Conservation (phyloP, 1,140 invertebrate genomes). For the Hestina assimilis region DNA sequence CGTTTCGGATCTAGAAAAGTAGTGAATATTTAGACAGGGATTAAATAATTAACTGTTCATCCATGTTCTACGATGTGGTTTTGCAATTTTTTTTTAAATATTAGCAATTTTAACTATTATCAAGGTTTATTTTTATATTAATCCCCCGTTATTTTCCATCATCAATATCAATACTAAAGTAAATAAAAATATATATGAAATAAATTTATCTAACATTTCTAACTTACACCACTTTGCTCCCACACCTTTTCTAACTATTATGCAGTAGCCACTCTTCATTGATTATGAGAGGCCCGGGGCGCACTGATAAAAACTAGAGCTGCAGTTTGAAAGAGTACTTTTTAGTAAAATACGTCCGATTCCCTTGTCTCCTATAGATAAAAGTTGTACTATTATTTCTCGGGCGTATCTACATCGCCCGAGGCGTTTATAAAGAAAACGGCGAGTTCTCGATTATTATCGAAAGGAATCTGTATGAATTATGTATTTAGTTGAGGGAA, state of each 20-base stretch:
- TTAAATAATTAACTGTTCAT: no score
- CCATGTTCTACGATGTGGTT: no score
- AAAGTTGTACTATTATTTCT: slow-evolving; percentile 63
- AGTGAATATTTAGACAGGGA: no score
- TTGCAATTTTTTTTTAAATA: background rate
- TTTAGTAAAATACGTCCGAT: slow-evolving; percentile 5
- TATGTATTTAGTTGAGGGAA: slow-evolving; percentile 63
- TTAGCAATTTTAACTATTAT: background rate
- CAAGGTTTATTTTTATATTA: background rate
- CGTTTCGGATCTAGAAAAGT: no score
- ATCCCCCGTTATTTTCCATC: no score
- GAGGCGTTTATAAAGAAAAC: slow-evolving; percentile 41
- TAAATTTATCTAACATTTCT: background rate
- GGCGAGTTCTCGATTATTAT: slow-evolving; percentile 50
- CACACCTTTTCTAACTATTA: background rate
- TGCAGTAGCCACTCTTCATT: slow-evolving; percentile 45
- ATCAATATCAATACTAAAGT: no score
- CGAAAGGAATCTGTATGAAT: slow-evolving; percentile 60
- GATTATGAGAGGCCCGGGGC: slow-evolving; percentile 48
- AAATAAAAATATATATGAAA: no score
- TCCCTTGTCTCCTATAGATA: slow-evolving; percentile 27
- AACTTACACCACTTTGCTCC: background rate
- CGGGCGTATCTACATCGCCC: slow-evolving; percentile 29
- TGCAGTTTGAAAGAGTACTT: slow-evolving; percentile 62
- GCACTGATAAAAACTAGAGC: slow-evolving; percentile 43